Evolutionary conservation across 1,140 invertebrate genomes (phyloP).

Genomic region (Ganaspis sp.): DNA sequence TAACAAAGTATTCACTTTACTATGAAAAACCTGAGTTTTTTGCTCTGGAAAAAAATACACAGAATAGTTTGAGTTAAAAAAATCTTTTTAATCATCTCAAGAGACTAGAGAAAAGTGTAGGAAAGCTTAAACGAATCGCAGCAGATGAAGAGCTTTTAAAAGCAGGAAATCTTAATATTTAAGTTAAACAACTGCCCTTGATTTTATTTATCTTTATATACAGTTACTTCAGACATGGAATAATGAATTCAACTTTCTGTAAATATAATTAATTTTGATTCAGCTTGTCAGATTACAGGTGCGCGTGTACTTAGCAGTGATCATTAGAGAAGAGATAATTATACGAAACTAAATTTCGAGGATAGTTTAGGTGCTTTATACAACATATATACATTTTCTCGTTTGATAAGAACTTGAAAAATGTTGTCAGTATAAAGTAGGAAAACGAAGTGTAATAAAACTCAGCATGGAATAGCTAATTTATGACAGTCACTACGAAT

Average conservation of each 20-base stretch:
- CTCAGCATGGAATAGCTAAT: conserved; percentile 18
- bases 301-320: background rate
- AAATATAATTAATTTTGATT: conserved; percentile 18
- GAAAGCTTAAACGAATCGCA: background rate
- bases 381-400: background rate
- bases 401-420: conserved; percentile 29
- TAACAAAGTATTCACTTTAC: no score
- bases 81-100: background rate
- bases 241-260: background rate
- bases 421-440: conserved; percentile 29
- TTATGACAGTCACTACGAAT: conserved; percentile 15
- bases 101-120: background rate
- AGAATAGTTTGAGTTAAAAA: background rate
- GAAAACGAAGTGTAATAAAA: conserved; percentile 13
- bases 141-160: background rate
- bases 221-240: background rate
- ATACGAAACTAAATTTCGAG: conserved; percentile 9
- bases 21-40: background rate
- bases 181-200: background rate
- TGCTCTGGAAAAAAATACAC: background rate
- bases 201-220: background rate
- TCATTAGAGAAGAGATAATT: conserved; percentile 18
- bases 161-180: background rate
- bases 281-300: conserved; percentile 5
- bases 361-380: background rate